These are phyloP conservation scores for Mimas tiliae DNA, from an alignment of 2,888 invertebrate species.

Conservation along the genomic window DNA sequence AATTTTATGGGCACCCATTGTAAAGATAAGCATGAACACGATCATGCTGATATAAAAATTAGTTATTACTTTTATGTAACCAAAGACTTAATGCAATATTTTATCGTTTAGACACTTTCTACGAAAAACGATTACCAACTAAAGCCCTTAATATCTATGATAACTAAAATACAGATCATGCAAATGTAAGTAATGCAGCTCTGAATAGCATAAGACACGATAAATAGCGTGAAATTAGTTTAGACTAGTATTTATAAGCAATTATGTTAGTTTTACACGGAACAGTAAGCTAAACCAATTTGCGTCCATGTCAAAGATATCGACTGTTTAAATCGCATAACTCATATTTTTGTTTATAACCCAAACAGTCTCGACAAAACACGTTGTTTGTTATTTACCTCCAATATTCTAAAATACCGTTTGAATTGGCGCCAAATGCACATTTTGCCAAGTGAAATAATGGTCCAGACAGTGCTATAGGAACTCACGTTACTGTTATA, in stretches of 20 bases:
- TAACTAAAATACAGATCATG: not conserved
- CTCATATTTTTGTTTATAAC: conserved; percentile 26
- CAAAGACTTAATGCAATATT: not conserved
- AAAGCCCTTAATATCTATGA: too few relatives aligned
- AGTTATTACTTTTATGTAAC: not conserved
- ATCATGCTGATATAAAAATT: conserved; percentile 15
- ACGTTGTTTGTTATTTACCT: conserved; percentile 64
- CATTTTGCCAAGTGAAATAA: conserved; percentile 74
- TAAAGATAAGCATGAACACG: conserved; percentile 27
- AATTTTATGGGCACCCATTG: conserved; percentile 15
- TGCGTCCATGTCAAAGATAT: not conserved
- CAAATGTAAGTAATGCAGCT: not conserved
- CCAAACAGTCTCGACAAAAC: conserved; percentile 43
- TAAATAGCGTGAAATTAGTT: not conserved
- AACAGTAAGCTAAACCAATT: conserved; percentile 5
- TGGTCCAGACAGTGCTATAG: conserved; percentile 68
- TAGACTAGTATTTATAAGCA: conserved; percentile 14
- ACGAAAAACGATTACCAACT: not conserved
- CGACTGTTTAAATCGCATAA: not conserved
- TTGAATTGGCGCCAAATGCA: conserved; percentile 78
- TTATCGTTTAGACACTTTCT: not conserved
- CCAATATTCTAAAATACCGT: conserved; percentile 56
- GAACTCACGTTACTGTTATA: conserved; percentile 46
- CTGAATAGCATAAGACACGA: not conserved
- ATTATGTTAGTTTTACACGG: conserved; percentile 5